Conservation (phyloP, 2,888 invertebrate species). For the Xanthia icteritia region DNA sequence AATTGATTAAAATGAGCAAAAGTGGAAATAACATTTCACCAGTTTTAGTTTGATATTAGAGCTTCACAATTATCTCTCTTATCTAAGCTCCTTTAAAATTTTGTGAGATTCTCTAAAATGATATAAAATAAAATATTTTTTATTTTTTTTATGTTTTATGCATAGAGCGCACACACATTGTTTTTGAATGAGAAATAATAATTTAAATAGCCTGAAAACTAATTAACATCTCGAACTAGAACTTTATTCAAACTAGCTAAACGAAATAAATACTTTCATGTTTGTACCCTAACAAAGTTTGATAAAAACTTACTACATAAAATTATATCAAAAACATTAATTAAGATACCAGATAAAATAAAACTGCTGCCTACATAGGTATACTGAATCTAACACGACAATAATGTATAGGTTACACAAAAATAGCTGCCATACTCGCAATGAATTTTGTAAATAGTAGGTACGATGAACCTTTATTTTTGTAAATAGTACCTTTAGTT, state of each 20-base stretch:
- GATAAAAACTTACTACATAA: slow-evolving; percentile 80
- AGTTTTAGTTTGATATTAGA: slow-evolving; percentile 61
- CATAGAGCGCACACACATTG: slow-evolving; percentile 51
- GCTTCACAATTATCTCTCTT: slow-evolving; percentile 58
- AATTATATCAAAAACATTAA: slow-evolving; percentile 78
- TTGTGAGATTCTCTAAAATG: slow-evolving; percentile 81
- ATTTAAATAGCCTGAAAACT: slow-evolving; percentile 65
- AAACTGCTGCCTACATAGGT: slow-evolving; percentile 65
- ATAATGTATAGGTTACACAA: slow-evolving; percentile 68
- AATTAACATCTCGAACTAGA: slow-evolving; percentile 69
- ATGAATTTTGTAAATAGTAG: slow-evolving; percentile 71
- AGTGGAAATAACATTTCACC: slow-evolving; percentile 61
- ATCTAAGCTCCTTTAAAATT: slow-evolving; percentile 68
- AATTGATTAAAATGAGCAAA: slow-evolving; percentile 72
- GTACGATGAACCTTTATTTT: slow-evolving; percentile 71
- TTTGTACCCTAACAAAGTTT: slow-evolving; percentile 83
- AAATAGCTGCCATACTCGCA: slow-evolving; percentile 71
- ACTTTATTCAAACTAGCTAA: slow-evolving; percentile 81
- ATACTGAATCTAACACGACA: slow-evolving; percentile 64
- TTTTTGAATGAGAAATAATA: slow-evolving; percentile 54
- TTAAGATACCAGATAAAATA: slow-evolving; percentile 73
- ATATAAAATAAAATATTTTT: slow-evolving; percentile 47
- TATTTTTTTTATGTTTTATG: slow-evolving; percentile 46
- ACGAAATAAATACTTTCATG: slow-evolving; percentile 83
- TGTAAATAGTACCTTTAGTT: slow-evolving; percentile 70